phyloP scores from a whole-genome alignment of 2,888 invertebrate species.

The Melipona bicolor region DNA sequence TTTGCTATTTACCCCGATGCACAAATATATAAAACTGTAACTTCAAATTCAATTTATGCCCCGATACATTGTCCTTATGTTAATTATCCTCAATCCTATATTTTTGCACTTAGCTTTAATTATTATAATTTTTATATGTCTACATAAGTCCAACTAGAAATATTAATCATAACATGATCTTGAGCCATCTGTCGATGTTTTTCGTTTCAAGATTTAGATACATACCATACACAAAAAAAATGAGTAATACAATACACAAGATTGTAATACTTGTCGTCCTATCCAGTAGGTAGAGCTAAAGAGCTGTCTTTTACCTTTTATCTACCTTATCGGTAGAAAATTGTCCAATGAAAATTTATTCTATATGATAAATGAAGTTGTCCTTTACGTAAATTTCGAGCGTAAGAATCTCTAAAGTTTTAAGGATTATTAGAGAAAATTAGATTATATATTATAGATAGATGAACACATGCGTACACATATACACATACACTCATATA shows the following conservation, averaged over 20 bases:
- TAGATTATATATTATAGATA: not conserved
- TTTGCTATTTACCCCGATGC: slow-evolving; percentile 75
- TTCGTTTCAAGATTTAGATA: slow-evolving; percentile 72
- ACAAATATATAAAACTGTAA: slow-evolving; percentile 68
- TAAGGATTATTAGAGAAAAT: not conserved
- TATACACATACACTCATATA: not conserved
- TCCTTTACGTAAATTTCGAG: slow-evolving; percentile 5
- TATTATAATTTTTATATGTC: slow-evolving; percentile 55
- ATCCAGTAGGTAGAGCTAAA: slow-evolving; percentile 66
- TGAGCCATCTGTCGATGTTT: slow-evolving; percentile 82
- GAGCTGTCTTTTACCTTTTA: slow-evolving; percentile 27
- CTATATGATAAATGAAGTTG: slow-evolving; percentile 22
- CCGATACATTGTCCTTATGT: slow-evolving; percentile 50
- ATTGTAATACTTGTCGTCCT: slow-evolving; percentile 61
- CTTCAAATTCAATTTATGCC: slow-evolving; percentile 59
- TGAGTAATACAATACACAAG: slow-evolving; percentile 61
- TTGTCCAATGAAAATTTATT: slow-evolving; percentile 56
- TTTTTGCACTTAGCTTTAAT: slow-evolving; percentile 56
- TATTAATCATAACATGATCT: slow-evolving; percentile 80
- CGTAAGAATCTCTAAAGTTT: not conserved
- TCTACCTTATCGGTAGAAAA: slow-evolving; percentile 54
- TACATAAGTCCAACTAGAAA: slow-evolving; percentile 68
- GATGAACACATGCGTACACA: not conserved
- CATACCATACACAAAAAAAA: slow-evolving; percentile 63
- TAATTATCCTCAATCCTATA: slow-evolving; percentile 30